Conservation (phyloP, 2,113 vertebrate species). For the Perca fluviatilis region DNA sequence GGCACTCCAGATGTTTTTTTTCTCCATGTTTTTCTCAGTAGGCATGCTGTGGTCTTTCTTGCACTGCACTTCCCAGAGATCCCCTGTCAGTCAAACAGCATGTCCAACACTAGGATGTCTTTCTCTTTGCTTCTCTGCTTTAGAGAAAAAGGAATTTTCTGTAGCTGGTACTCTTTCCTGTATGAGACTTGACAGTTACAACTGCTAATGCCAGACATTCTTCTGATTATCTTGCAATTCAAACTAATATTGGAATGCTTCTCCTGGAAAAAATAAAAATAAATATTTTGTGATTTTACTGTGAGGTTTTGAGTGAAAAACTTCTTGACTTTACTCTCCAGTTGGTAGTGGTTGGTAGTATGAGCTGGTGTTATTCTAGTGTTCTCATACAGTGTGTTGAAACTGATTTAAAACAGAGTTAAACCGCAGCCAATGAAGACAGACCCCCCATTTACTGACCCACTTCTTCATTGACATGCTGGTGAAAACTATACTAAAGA, state of each 20-base stretch:
- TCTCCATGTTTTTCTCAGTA: slow-evolving; percentile 21
- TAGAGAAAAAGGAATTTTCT: slow-evolving; percentile 7
- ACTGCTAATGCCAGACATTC: background rate
- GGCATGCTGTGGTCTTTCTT: slow-evolving; percentile 46
- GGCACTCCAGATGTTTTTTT: background rate
- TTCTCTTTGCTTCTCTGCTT: slow-evolving; percentile 10
- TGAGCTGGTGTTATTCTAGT: too few relatives aligned
- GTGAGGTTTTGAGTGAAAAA: too few relatives aligned
- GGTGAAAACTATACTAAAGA: too few relatives aligned
- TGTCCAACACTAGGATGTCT: slow-evolving; percentile 3
- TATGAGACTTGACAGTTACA: slow-evolving; percentile 2
- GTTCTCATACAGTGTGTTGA: too few relatives aligned
- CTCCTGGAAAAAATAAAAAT: background rate
- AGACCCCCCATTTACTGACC: too few relatives aligned
- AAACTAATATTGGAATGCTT: slow-evolving; percentile 10
- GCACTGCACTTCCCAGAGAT: slow-evolving; percentile 26
- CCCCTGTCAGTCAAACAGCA: slow-evolving; percentile 41
- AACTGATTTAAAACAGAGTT: too few relatives aligned
- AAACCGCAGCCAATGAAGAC: too few relatives aligned
- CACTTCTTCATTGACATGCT: too few relatives aligned
- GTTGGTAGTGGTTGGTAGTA: too few relatives aligned
- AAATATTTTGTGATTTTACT: background rate
- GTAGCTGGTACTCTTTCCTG: background rate
- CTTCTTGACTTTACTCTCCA: too few relatives aligned
- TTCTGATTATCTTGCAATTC: background rate